Base-by-base conservation (phyloP, 2,888 invertebrate species). In the Phania funesta region DNA sequence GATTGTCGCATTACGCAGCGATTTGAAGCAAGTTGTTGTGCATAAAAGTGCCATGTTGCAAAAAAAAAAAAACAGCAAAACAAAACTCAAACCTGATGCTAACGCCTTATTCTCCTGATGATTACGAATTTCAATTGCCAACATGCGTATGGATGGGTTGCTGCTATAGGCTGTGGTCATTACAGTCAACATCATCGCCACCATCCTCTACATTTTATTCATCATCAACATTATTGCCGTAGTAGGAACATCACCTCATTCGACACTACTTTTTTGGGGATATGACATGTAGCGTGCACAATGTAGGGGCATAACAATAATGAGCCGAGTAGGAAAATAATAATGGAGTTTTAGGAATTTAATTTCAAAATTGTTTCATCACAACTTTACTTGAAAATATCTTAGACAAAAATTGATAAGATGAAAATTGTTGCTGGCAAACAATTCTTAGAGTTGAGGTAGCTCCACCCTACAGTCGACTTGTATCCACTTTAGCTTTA, bases 1-100 rank as follows among this genome's bases (percentile, higher is more conserved):
- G 84, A 81, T 84, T 85, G 84, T 83, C 84, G 80, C 81, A 84
- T 84, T 85, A 85, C 84, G 81, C 83, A 77, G 84, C 83, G 79
- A 70, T 70, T 84, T 79, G 38, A 60, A 71, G 11, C 48, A 56
- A 60, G 67, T 73, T 54, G 48, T 73, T 52, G 65, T 62, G 60
- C 71, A 71, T 68, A 52, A 75, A 74, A 74, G 35, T 67, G 38
- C 46, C 70, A 50, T 65, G 64, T 76, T 68, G 50, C 32, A 35
- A 58, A 56, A 62, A 24, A 62, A 29, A 58, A 44, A 38, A 29
- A 38, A 16, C 5, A 35, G 8, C 6, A 60, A 44, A 32, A 58
- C 38, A 29, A 65, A 54, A 65, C 7, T 50, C 35, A 75, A 58
- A 56, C 20, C 32, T 48, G 29, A 24, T 48, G 58, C 64, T 56